phyloP scores from a whole-genome alignment of 2,113 vertebrate genomes.

The Callionymus lyra region DNA sequence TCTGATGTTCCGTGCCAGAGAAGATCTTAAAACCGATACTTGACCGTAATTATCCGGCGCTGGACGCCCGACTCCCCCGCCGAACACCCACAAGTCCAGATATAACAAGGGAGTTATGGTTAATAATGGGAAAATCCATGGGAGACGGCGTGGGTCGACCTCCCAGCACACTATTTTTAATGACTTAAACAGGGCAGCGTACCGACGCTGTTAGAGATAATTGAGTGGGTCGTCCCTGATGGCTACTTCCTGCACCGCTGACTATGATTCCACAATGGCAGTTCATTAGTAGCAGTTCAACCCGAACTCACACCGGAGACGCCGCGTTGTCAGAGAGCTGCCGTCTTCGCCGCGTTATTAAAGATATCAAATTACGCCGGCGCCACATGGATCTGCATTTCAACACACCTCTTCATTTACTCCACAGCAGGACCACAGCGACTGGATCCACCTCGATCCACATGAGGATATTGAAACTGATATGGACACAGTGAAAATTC shows the following conservation, averaged over 20 bases:
- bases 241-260: conserved; percentile 14
- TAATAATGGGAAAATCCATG: conserved; percentile 1
- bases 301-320: conserved; percentile 17
- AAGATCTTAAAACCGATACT: too few relatives aligned
- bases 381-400: conserved; percentile 19
- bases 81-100: too few relatives aligned
- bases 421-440: too few relatives aligned
- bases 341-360: conserved; percentile 26
- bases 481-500: too few relatives aligned
- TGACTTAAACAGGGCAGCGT: conserved; percentile 18
- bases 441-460: too few relatives aligned
- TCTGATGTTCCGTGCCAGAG: too few relatives aligned
- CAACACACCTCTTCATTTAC: neutral
- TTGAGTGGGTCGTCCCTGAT: conserved; percentile 20
- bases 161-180: conserved; percentile 11
- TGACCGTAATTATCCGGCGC: too few relatives aligned
- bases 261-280: conserved; percentile 33
- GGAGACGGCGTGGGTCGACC: neutral
- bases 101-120: too few relatives aligned
- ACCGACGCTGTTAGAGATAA: conserved; percentile 21
- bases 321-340: conserved; percentile 12
- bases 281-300: conserved; percentile 43
- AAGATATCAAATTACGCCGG: conserved; percentile 15
- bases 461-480: too few relatives aligned
- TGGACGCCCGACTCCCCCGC: too few relatives aligned